Percentiles rank a stretch among this genome's conserved stretches.
Conservation (phyloP, 2,113 vertebrate species). For the Arenaria interpres region DNA sequence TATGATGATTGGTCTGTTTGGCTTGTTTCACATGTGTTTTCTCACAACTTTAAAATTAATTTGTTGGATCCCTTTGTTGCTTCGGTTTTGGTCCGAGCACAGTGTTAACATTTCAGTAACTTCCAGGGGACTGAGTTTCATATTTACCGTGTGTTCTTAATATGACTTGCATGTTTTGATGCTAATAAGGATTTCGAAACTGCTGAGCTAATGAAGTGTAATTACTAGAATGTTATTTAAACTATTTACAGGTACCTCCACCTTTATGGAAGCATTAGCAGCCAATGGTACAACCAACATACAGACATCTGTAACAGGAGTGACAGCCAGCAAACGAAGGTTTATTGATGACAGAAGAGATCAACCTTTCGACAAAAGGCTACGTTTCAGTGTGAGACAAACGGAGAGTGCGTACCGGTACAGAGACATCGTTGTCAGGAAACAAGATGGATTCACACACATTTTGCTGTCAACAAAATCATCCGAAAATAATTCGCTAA, state of each 20-base stretch:
- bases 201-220: not conserved
- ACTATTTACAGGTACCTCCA: slow-evolving; percentile 78
- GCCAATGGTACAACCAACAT: slow-evolving; percentile 82
- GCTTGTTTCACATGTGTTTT: not conserved
- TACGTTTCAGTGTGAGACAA: slow-evolving; percentile 94
- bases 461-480: slow-evolving; percentile 96
- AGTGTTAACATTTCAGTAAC: not conserved
- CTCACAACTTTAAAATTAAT: not conserved
- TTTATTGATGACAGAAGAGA: slow-evolving; percentile 87
- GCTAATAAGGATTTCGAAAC: not conserved
- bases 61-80: not conserved
- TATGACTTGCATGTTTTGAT: not conserved
- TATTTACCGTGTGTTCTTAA: not conserved
- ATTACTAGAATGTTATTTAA: slow-evolving; percentile 6
- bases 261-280: slow-evolving; percentile 84
- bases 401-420: slow-evolving; percentile 97
- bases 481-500: slow-evolving; percentile 95
- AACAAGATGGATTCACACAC: slow-evolving; percentile 97
- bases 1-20: not conserved
- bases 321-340: slow-evolving; percentile 83
- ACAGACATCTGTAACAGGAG: slow-evolving; percentile 80
- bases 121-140: not conserved
- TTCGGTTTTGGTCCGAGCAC: not conserved
- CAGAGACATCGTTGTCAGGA: slow-evolving; percentile 96
- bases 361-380: slow-evolving; percentile 90